Evolutionary conservation across 2,113 vertebrate genomes (phyloP), one percentile per base, ranked within the genome.

Genomic region (Hemibagrus wyckioides): DNA sequence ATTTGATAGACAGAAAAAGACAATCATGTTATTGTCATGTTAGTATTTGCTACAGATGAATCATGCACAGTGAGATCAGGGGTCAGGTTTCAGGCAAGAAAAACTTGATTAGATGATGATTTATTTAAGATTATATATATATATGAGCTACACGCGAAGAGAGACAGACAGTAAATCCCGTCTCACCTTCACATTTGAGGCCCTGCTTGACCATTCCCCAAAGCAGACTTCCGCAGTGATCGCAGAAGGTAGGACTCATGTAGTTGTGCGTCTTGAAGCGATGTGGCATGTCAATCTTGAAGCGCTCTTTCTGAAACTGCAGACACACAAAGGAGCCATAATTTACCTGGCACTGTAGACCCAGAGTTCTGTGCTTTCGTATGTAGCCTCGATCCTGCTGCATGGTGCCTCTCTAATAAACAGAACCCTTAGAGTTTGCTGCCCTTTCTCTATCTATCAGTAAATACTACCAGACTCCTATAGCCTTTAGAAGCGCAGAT

Each of bases 231-330:
- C 98, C 98, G 0, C 98, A 99, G 94, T 99, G 98, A 94, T 99
- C 98, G 0, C 98, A 99, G 96, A 99, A 99, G 30, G 97, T 99
- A 3, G 98, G 98, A 93, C 98, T 99, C 97, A 99, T 99, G 93
- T 99, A 99, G 95, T 99, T 99, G 94, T 99, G 88, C 84, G 92
- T 96, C 91, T 96, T 97, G 94, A 99, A 99, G 86, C 98, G 96
- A 88, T 99, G 98, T 0, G 98, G 98, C 97, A 99, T 99, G 93
- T 99, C 98, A 1, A 99, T 99, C 89, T 99, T 97, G 94, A 99
- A 99, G n/a, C 98, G 95, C 92, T 99, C 98, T 94, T 99, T 99
- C 94, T 99, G 98, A 93, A 99, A 99, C 98, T 99, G 94, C 71
- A 57, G 59, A 90, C 82, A 87, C 17, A 92, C 87, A 90, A 10